These are phyloP conservation scores for Syrista parreyssii DNA, from an alignment of 2,888 invertebrate species.

Conservation along the genomic window DNA sequence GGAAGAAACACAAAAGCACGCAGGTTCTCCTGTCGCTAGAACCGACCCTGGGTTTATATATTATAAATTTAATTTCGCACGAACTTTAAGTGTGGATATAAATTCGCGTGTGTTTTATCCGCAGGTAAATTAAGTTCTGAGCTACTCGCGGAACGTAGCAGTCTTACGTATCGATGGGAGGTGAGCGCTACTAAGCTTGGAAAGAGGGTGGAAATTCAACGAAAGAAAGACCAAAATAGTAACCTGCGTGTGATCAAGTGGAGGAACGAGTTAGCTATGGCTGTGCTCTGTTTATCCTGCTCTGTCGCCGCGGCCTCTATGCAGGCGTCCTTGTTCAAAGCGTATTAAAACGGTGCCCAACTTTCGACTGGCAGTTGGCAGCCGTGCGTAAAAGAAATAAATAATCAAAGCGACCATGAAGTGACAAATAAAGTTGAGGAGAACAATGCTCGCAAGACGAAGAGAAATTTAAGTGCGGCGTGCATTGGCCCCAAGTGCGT, in stretches of 20 bases:
- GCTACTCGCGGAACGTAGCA: neutral
- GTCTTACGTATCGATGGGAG: neutral
- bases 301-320: constrained; percentile 6
- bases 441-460: constrained; percentile 57
- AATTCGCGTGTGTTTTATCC: neutral
- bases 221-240: constrained; percentile 39
- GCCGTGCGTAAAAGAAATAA: constrained; percentile 64
- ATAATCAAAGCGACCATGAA: constrained; percentile 66
- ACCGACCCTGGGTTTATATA: constrained; percentile 29
- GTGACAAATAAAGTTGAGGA: constrained; percentile 63
- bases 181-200: constrained; percentile 15
- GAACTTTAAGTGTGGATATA: neutral
- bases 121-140: neutral
- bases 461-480: constrained; percentile 33
- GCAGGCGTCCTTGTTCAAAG: constrained; percentile 9
- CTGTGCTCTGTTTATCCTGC: constrained; percentile 1
- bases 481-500: constrained; percentile 33
- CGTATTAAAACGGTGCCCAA: constrained; percentile 47
- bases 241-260: constrained; percentile 26
- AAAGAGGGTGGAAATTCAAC: constrained; percentile 26
- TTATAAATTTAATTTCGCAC: constrained; percentile 38
- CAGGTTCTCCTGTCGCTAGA: constrained; percentile 15
- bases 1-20: constrained; percentile 12
- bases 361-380: constrained; percentile 58
- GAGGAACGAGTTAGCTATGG: constrained; percentile 4